Evolutionary conservation across 1,140 invertebrate genomes (phyloP).

Genomic region (Zeugodacus cucurbitae): DNA sequence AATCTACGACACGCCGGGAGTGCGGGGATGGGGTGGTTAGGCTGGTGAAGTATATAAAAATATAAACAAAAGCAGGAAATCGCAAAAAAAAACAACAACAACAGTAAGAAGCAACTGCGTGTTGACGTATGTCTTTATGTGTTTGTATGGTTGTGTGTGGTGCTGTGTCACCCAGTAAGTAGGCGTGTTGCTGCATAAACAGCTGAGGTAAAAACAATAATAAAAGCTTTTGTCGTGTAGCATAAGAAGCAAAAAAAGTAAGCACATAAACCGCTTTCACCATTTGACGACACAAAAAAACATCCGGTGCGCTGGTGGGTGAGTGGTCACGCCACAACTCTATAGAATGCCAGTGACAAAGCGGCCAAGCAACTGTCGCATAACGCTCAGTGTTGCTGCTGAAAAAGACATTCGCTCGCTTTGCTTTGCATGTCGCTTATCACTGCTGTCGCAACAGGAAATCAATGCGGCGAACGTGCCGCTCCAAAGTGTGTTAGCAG

Average conservation of each 20-base stretch:
- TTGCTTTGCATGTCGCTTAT: not conserved
- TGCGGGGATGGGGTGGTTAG: not conserved
- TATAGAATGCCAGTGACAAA: not conserved
- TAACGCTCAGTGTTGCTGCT: not conserved
- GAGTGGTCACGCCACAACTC: not conserved
- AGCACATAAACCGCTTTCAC: not conserved
- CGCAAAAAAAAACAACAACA: not conserved
- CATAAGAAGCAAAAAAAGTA: not conserved
- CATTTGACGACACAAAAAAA: not conserved
- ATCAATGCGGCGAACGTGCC: not conserved
- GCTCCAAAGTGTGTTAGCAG: not conserved
- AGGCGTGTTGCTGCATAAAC: constrained; percentile 45
- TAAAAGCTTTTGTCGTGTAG: not conserved
- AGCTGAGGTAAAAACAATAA: constrained; percentile 31
- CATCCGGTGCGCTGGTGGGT: not conserved
- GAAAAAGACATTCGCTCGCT: not conserved
- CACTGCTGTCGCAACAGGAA: not conserved
- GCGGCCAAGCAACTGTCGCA: not conserved
- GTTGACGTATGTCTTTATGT: not conserved
- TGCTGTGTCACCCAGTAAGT: constrained; percentile 29
- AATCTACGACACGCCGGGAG: constrained; percentile 47
- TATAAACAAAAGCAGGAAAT: not conserved
- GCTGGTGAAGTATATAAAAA: not conserved
- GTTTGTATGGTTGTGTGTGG: not conserved
- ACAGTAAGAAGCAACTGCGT: not conserved